phyloP scores from a whole-genome alignment of 2,113 vertebrate genomes.

The Malurus melanocephalus region DNA sequence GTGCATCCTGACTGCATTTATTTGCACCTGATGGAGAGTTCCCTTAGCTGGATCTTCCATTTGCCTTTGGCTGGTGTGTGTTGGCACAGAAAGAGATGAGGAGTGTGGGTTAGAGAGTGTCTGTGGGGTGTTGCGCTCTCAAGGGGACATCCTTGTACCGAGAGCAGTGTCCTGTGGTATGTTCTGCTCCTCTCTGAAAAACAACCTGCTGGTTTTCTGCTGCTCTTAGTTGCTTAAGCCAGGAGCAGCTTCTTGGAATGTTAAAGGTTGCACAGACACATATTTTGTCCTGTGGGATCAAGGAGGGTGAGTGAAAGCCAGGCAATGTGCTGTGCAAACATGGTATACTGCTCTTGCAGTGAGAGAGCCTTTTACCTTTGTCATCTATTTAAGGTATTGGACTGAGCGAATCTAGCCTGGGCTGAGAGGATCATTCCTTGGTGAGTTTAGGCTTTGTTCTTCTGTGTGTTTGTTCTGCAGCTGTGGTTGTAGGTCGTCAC shows the following conservation, averaged over 20 bases:
- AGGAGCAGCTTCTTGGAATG: neutral
- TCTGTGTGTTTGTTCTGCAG: neutral
- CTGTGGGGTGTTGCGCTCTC: neutral
- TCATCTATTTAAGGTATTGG: neutral
- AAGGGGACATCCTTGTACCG: neutral
- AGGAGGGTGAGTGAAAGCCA: neutral
- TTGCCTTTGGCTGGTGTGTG: neutral
- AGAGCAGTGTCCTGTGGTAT: neutral
- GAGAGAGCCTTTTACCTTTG: neutral
- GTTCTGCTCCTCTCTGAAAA: neutral
- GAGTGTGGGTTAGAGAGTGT: too few relatives aligned
- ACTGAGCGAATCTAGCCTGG: neutral
- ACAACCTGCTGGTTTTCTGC: accelerated
- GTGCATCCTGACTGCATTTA: neutral
- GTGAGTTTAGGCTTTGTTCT: neutral
- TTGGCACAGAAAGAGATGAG: neutral
- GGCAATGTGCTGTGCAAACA: too few relatives aligned
- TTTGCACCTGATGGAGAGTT: neutral
- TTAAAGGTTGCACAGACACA: neutral
- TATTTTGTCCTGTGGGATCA: neutral
- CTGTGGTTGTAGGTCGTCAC: neutral
- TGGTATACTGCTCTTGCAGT: neutral
- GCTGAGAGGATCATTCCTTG: neutral
- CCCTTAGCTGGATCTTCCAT: neutral
- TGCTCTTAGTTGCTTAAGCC: neutral